Evolutionary conservation across 2,797 vertebrate species (phyloP).

Genomic region (Thamnophis elegans): DNA sequence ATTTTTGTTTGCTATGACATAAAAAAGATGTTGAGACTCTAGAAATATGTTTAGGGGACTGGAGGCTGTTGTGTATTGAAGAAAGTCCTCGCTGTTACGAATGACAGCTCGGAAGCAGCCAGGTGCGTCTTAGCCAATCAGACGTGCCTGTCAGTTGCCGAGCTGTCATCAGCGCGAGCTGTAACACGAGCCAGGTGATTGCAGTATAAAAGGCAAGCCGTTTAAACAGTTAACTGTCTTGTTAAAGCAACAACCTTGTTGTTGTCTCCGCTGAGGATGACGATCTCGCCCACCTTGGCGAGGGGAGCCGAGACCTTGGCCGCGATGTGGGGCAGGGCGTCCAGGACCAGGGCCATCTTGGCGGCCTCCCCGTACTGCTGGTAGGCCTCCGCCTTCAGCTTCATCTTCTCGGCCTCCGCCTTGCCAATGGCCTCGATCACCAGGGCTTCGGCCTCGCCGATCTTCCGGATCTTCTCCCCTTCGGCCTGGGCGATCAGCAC

Average conservation of each 20-base stretch:
- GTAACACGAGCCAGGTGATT: no score
- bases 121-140: no score
- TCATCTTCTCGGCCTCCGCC: constrained; percentile 93
- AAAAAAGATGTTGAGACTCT: background rate
- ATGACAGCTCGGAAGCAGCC: no score
- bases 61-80: no score
- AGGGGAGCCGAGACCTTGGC: constrained; percentile 87
- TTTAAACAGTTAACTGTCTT: no score
- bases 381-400: constrained; percentile 90
- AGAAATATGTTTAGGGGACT: background rate
- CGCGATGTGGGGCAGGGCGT: constrained; percentile 82
- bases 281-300: constrained; percentile 85
- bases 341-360: constrained; percentile 88
- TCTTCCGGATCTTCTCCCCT: constrained; percentile 88
- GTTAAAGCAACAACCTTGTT: no score
- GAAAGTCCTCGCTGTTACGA: no score
- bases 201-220: no score
- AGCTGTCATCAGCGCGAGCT: no score
- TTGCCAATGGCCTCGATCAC: constrained; percentile 89
- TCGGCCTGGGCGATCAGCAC: constrained; percentile 90
- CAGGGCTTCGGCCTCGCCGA: constrained; percentile 89
- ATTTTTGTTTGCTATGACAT: background rate
- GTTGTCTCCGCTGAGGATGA: constrained; percentile 88
- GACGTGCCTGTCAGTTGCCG: no score
- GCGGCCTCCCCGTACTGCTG: constrained; percentile 89